Conservation (phyloP, 2,797 vertebrate species). For the Melanotaenia maccullochi region DNA sequence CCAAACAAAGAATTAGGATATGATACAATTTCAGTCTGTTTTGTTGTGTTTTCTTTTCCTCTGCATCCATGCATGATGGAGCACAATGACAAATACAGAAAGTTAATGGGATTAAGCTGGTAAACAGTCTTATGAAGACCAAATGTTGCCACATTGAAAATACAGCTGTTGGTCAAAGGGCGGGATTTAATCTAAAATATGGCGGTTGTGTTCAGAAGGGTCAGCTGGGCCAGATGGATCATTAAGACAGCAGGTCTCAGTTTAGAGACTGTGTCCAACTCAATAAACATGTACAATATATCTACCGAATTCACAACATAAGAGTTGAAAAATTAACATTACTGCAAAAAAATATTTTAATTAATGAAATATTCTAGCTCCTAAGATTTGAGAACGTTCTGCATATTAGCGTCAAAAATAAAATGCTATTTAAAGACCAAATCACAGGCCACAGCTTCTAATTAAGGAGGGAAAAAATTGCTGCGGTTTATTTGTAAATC, state of each 20-base stretch:
- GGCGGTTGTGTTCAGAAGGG: not conserved
- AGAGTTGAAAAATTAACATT: not conserved
- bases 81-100: not conserved
- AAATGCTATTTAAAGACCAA: not conserved
- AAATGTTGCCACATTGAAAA: not conserved
- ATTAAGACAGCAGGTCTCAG: slow-evolving; percentile 1
- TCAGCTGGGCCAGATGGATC: not conserved
- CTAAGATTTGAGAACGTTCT: not conserved
- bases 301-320: not conserved
- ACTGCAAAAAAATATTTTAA: not conserved
- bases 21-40: slow-evolving; percentile 3
- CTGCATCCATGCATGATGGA: not conserved
- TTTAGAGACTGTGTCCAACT: not conserved
- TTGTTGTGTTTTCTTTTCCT: not conserved
- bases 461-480: not conserved
- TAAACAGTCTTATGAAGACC: not conserved
- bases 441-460: not conserved
- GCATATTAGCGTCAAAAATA: not conserved
- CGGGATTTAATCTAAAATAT: not conserved
- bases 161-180: not conserved
- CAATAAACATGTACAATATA: not conserved
- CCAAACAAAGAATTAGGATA: slow-evolving; percentile 7
- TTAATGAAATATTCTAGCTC: no score
- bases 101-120: not conserved
- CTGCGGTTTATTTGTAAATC: not conserved